Evolutionary conservation across 2,888 invertebrate species (phyloP).

Genomic region (Stenodema calcarata): DNA sequence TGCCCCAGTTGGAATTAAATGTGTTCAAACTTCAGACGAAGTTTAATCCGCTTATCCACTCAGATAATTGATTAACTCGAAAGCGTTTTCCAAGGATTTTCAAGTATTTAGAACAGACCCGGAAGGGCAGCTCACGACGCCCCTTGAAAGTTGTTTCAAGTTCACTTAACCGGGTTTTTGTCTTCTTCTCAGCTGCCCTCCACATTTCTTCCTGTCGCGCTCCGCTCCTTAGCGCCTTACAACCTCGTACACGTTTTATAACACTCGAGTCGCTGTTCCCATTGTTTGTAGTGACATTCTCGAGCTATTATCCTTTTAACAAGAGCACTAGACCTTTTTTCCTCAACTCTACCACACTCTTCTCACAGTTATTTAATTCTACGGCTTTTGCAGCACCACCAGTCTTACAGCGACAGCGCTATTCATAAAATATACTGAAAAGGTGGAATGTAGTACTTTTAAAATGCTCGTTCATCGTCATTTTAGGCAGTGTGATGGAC

Average conservation of each 20-base stretch:
- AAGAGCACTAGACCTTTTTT: neutral
- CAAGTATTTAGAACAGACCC: neutral
- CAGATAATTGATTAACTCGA: constrained; percentile 19
- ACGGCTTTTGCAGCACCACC: neutral
- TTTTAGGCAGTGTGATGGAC: too few species aligned
- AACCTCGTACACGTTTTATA: neutral
- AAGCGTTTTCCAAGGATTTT: constrained; percentile 5
- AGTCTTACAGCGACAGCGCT: neutral
- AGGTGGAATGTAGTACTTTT: too few species aligned
- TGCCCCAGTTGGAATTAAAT: neutral
- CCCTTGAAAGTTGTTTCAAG: neutral
- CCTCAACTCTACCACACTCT: neutral
- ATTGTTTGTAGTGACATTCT: constrained; percentile 31
- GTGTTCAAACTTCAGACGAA: constrained; percentile 1
- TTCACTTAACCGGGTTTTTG: neutral
- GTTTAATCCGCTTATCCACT: constrained; percentile 9
- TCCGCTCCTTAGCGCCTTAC: neutral
- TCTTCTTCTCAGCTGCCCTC: neutral
- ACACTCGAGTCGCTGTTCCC: constrained; percentile 1
- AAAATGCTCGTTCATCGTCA: too few species aligned
- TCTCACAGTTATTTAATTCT: neutral
- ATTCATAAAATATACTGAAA: too few species aligned
- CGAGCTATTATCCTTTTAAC: constrained; percentile 13
- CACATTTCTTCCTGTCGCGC: neutral
- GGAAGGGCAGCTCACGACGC: neutral